These are phyloP conservation scores for Oryzias curvinotus DNA, from an alignment of 2,113 vertebrate species.

Conservation along the genomic window DNA sequence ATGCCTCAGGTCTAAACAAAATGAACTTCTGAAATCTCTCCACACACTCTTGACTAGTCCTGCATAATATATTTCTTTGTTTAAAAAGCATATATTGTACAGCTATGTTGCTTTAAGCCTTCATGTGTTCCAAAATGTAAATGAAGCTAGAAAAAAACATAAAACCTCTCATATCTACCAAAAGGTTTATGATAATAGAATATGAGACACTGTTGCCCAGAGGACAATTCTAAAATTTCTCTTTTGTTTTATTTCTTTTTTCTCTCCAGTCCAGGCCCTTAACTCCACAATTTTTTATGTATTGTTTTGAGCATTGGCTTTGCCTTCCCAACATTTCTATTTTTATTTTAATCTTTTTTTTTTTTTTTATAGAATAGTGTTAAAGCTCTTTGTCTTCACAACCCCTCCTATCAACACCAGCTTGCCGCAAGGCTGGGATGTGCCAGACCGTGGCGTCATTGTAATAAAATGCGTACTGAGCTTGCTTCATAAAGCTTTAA, in stretches of 20 bases:
- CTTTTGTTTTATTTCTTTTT: not conserved
- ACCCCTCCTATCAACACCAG: constrained; percentile 1
- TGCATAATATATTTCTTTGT: not conserved
- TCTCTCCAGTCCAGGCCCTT: not conserved
- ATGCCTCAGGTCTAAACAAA: too few relatives aligned
- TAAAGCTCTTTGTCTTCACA: constrained; percentile 36
- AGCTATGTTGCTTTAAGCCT: not conserved
- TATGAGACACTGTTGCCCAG: constrained; percentile 4
- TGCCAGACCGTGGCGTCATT: constrained; percentile 67
- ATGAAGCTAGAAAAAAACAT: not conserved
- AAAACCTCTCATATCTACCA: not conserved
- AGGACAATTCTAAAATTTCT: constrained; percentile 12
- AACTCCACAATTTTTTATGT: not conserved
- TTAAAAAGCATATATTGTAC: not conserved
- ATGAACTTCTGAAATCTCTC: not conserved
- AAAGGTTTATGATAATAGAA: not conserved
- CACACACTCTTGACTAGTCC: not conserved
- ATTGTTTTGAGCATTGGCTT: not conserved
- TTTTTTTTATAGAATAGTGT: not conserved
- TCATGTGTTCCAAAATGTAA: not conserved
- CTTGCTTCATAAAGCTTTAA: constrained; percentile 71
- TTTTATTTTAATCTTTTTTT: constrained; percentile 3
- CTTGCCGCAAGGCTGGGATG: constrained; percentile 50
- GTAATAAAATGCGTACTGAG: constrained; percentile 68
- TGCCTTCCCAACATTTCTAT: not conserved